Conservation (phyloP, 2,113 vertebrate species). For the Cathartes aura region DNA sequence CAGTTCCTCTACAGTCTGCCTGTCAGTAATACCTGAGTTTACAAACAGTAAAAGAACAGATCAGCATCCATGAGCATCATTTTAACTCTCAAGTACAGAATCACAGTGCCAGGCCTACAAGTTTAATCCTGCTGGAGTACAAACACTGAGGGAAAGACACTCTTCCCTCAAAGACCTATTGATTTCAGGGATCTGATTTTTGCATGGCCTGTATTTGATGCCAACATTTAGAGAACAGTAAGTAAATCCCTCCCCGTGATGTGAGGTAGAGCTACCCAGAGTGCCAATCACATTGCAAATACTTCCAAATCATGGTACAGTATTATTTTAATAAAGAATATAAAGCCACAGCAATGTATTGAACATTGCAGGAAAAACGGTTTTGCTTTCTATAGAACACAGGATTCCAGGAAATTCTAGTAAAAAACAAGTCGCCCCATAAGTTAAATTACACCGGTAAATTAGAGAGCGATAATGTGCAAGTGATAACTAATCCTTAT, state of each 20-base stretch:
- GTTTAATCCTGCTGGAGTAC: not conserved
- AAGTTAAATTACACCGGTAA: not conserved
- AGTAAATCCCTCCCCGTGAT: not conserved
- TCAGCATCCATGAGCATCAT: not conserved
- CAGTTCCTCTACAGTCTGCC: too few species aligned
- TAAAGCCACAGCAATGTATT: not conserved
- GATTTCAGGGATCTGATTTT: not conserved
- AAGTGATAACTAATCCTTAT: not conserved
- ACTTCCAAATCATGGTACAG: not conserved
- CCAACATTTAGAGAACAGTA: not conserved
- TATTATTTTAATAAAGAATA: not conserved
- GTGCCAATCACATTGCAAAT: not conserved
- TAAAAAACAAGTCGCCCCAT: not conserved
- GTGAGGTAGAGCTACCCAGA: not conserved
- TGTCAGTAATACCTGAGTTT: not conserved
- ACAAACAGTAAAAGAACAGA: not conserved
- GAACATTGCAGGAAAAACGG: not conserved
- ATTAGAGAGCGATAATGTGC: not conserved
- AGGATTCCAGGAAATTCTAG: not conserved
- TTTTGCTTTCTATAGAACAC: not conserved
- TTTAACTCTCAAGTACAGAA: not conserved
- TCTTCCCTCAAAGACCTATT: not conserved
- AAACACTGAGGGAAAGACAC: not conserved
- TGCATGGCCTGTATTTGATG: not conserved
- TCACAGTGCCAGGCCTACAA: not conserved